Evolutionary conservation across 2,888 invertebrate genomes (phyloP).

Genomic region (Invenusta paracnida): DNA sequence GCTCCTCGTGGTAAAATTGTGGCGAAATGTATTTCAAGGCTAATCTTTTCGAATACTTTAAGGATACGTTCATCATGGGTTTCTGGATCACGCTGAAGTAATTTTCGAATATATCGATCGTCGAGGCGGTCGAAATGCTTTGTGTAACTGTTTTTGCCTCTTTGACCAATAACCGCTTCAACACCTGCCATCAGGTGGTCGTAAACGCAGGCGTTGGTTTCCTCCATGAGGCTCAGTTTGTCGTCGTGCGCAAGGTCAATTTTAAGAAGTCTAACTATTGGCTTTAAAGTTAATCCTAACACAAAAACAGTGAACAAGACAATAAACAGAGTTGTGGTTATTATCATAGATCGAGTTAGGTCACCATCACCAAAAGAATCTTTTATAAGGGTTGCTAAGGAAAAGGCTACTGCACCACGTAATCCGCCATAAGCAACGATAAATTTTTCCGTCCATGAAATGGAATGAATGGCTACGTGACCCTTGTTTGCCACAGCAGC

Average conservation of each 20-base stretch:
- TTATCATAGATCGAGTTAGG: constrained; percentile 62
- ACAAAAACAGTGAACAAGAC: constrained; percentile 98
- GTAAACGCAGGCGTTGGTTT: constrained; percentile 65
- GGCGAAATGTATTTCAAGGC: no score
- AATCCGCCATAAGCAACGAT: constrained; percentile 64
- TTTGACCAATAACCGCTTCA: no score
- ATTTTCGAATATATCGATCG: no score
- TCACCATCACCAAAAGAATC: constrained; percentile 47
- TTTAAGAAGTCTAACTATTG: constrained; percentile 86
- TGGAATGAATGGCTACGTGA: constrained; percentile 16
- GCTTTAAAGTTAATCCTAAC: constrained; percentile 89
- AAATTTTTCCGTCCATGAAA: constrained; percentile 43
- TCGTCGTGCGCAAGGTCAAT: constrained; percentile 63
- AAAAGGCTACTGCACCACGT: constrained; percentile 65
- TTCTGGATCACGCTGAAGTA: no score
- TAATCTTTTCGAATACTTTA: no score
- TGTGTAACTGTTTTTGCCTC: no score
- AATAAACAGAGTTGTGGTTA: constrained; percentile 91
- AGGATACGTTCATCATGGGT: no score
- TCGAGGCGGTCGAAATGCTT: no score
- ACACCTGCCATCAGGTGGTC: constrained; percentile 95
- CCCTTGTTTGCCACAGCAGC: background rate
- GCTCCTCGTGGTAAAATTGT: no score
- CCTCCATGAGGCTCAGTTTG: constrained; percentile 18
- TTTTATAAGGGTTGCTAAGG: constrained; percentile 63